Evolutionary conservation across 92 coral and sea anemone genomes (phyloP), one percentile per base, ranked within the genome.

Genomic region (Epizoanthus fatuus): DNA sequence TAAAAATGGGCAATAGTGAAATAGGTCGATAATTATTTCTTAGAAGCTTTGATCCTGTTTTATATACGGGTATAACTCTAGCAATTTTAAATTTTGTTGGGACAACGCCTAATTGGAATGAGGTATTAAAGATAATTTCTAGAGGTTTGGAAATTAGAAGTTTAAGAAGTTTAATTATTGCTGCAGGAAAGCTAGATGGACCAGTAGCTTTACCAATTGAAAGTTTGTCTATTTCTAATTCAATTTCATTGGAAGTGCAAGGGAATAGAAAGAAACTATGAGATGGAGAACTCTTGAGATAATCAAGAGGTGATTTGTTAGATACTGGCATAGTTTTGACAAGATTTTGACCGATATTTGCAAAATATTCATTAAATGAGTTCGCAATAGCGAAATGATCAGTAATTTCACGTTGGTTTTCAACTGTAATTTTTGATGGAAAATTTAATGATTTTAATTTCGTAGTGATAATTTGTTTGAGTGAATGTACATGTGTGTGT

Each of bases 31-130:
- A 77, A 86, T 76, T 86, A 16, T 63, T 42, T 17, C n/a, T 17
- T 16, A 52, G 5, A 75, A 75, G 39, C n/a, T 29, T 44, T n/a
- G 89, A 59, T 38, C 88, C 88, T 75, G 75, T 84, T 80, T 80
- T 64, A 20, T 80, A 65, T 55, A 63, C 84, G 49, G 76, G 77
- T 35, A 85, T 58, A 22, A 74, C 84, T 40, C 59, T 55, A 47
- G 83, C 73, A 58, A 84, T 35, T 84, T 84, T 74, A 55, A 84
- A 74, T 44, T 29, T 29, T 29, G 35, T 29, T 29, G 35, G 35
- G 35, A 29, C 35, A 29, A 29, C 1, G 35, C 35, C 35, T 29
- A 29, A 29, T 29, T 74, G 74, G 22, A 84, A 84, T 7, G 88
- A 84, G 79, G 14, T 55, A 72, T 84, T 72, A 59, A 62, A 74